Percentiles rank a stretch among this genome's conserved stretches.
phyloP scores from a whole-genome alignment of 2,797 vertebrate species.

The Bradypodion pumilum region DNA sequence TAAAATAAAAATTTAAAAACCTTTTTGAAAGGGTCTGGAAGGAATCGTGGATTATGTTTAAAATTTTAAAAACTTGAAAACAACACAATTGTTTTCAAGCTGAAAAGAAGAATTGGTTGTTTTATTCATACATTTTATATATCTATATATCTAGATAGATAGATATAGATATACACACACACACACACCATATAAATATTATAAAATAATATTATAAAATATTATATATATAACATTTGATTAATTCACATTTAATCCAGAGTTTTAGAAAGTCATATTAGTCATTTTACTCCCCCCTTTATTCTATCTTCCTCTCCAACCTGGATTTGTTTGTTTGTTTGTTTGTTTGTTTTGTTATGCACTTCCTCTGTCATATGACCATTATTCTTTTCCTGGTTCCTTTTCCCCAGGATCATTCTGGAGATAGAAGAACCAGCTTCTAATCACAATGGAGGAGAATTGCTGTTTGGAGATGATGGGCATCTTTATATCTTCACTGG shows the following conservation, averaged over 20 bases:
- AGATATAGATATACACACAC: too few species aligned
- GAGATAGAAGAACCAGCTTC: slow-evolving; percentile 95
- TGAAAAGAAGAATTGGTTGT: background rate
- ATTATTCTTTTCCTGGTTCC: background rate
- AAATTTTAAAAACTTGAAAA: background rate
- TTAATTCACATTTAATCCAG: background rate
- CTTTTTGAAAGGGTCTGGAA: background rate
- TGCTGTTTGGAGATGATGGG: slow-evolving; percentile 91
- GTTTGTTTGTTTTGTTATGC: background rate
- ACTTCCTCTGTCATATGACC: background rate
- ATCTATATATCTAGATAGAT: too few species aligned
- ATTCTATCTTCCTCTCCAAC: too few species aligned
- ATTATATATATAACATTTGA: too few species aligned
- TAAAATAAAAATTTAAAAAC: background rate
- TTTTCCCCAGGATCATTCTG: slow-evolving; percentile 85
- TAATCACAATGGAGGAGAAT: slow-evolving; percentile 94
- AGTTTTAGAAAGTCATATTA: background rate
- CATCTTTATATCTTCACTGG: slow-evolving; percentile 96
- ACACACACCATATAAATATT: too few species aligned
- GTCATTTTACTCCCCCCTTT: too few species aligned
- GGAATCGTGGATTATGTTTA: background rate
- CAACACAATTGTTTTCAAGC: background rate
- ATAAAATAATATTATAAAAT: too few species aligned
- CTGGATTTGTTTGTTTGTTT: too few species aligned
- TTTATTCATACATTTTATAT: background rate